These are phyloP conservation scores for Heliocidaris erythrogramma DNA, from an alignment of 35 echinoderm and acorn worm genomes.

Conservation along the genomic window DNA sequence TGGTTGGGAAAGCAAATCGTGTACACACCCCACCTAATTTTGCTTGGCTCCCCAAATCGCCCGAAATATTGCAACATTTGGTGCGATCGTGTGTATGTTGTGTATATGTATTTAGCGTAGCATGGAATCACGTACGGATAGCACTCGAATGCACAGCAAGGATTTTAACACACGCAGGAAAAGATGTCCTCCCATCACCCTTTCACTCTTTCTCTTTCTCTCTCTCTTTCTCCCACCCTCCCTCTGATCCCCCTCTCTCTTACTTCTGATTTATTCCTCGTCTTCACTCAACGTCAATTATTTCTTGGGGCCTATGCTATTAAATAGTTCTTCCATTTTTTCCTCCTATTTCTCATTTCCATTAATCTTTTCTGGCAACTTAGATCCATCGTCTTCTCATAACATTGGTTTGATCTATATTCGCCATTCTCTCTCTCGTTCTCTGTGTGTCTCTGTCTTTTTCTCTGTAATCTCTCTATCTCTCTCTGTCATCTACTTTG, in stretches of 20 bases:
- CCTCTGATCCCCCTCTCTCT: too few relatives aligned
- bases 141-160: neutral
- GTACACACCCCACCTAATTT: neutral
- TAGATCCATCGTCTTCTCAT: too few relatives aligned
- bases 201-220: neutral
- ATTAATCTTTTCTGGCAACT: too few relatives aligned
- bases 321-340: neutral
- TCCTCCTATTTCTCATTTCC: neutral
- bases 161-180: neutral
- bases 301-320: neutral
- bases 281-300: neutral
- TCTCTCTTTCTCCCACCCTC: neutral
- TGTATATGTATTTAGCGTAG: slow-evolving; percentile 13
- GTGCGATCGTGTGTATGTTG: slow-evolving; percentile 15
- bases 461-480: neutral
- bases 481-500: neutral
- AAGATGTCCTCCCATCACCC: neutral
- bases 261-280: neutral
- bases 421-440: neutral
- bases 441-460: neutral
- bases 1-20: neutral
- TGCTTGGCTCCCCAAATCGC: neutral
- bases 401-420: neutral
- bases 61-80: slow-evolving; percentile 11
- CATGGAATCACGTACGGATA: neutral